Evolutionary conservation across 2,797 vertebrate species (phyloP).

Genomic region (Channa striata): DNA sequence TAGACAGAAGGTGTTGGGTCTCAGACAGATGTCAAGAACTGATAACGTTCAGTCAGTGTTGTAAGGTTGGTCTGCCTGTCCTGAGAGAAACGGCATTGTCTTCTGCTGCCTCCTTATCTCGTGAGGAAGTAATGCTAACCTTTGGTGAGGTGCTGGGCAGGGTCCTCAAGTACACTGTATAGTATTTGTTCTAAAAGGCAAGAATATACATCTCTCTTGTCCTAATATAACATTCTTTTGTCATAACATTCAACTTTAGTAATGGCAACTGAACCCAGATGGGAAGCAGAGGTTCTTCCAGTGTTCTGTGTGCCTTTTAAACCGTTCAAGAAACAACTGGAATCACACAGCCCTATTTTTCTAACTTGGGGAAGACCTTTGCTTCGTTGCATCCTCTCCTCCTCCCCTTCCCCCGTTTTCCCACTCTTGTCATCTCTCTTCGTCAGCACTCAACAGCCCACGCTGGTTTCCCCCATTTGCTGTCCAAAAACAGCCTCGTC

Average conservation of each 20-base stretch:
- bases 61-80: constrained; percentile 69
- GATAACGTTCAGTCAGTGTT: constrained; percentile 75
- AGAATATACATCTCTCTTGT: constrained; percentile 45
- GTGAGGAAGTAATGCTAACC: constrained; percentile 59
- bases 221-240: constrained; percentile 30
- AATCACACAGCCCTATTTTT: constrained; percentile 76
- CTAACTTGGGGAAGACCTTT: constrained; percentile 71
- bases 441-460: constrained; percentile 70
- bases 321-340: constrained; percentile 68
- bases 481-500: constrained; percentile 79
- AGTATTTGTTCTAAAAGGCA: constrained; percentile 48
- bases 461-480: constrained; percentile 62
- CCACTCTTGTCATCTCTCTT: constrained; percentile 61
- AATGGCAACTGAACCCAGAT: constrained; percentile 23
- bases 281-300: constrained; percentile 37
- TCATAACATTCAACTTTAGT: constrained; percentile 20
- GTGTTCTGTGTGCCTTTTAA: constrained; percentile 48
- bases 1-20: constrained; percentile 68
- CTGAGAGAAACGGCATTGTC: constrained; percentile 74
- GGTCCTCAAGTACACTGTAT: constrained; percentile 25
- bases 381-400: constrained; percentile 43
- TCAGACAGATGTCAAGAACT: constrained; percentile 75
- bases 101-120: constrained; percentile 57
- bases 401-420: constrained; percentile 46
- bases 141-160: constrained; percentile 37